Conservation (phyloP, 1,140 invertebrate species). For the Camponotus pennsylvanicus region DNA sequence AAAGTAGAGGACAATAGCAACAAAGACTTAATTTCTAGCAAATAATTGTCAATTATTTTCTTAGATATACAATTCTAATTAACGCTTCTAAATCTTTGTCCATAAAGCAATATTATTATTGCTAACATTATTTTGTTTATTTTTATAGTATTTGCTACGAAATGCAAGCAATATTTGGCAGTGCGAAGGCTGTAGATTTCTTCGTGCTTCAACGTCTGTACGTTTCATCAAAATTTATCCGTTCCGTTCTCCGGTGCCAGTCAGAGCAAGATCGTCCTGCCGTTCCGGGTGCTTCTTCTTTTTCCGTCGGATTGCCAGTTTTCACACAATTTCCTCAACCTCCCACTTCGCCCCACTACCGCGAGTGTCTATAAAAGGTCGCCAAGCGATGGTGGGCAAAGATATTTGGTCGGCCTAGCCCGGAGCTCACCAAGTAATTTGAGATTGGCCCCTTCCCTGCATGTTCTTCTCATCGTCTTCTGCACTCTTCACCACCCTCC, state of each 20-base stretch:
- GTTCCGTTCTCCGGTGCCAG: slow-evolving; percentile 5
- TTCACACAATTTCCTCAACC: slow-evolving; percentile 78
- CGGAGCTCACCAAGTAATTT: slow-evolving; percentile 81
- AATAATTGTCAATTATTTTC: slow-evolving; percentile 7
- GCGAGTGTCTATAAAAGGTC: slow-evolving; percentile 83
- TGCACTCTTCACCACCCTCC: slow-evolving; percentile 51
- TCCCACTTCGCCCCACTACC: slow-evolving; percentile 76
- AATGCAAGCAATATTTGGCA: background rate
- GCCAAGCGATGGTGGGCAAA: slow-evolving; percentile 78
- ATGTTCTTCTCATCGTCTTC: slow-evolving; percentile 74
- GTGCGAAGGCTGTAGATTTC: background rate
- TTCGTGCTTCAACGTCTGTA: background rate
- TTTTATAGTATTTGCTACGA: background rate
- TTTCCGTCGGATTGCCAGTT: slow-evolving; percentile 70
- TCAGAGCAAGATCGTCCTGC: background rate
- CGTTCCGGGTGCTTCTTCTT: slow-evolving; percentile 26
- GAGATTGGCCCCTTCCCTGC: slow-evolving; percentile 81
- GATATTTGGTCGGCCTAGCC: slow-evolving; percentile 76
- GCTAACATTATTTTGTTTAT: background rate
- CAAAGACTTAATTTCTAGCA: background rate
- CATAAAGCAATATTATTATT: background rate
- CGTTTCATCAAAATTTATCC: slow-evolving; percentile 5
- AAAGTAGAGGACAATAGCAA: background rate
- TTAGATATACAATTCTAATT: background rate
- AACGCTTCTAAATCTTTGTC: background rate